Conservation (phyloP, 1,140 invertebrate species). For the Megalopta genalis region DNA sequence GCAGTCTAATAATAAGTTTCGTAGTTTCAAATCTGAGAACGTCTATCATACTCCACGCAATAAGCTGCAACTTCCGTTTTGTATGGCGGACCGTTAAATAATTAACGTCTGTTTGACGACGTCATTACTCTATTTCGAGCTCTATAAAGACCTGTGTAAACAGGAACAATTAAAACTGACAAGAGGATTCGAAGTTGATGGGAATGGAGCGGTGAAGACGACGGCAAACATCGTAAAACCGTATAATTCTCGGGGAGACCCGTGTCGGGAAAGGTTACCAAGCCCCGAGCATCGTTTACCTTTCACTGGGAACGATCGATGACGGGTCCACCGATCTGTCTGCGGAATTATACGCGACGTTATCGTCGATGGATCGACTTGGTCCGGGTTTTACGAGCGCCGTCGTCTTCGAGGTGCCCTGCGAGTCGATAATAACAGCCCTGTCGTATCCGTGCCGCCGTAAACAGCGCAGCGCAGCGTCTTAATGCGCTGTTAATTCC, state of each 20-base stretch:
- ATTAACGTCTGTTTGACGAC: too few relatives aligned
- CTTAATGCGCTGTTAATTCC: constrained; percentile 8
- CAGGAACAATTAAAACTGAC: too few relatives aligned
- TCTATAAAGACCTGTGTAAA: too few relatives aligned
- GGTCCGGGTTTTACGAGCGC: neutral
- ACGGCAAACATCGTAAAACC: too few relatives aligned
- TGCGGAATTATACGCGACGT: neutral
- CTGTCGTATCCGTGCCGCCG: neutral
- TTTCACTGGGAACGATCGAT: neutral
- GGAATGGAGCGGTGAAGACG: too few relatives aligned
- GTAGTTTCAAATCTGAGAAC: too few relatives aligned
- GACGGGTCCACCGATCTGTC: neutral
- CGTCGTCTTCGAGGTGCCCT: neutral
- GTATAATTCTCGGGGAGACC: neutral
- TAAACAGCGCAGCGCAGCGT: neutral
- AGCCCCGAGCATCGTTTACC: neutral
- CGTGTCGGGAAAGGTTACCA: neutral
- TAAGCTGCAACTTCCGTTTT: too few relatives aligned
- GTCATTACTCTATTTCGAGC: too few relatives aligned
- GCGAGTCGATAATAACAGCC: neutral
- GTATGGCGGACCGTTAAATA: too few relatives aligned
- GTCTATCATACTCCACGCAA: too few relatives aligned
- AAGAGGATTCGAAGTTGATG: too few relatives aligned
- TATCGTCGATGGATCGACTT: neutral
- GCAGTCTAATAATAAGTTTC: too few relatives aligned